Conservation (phyloP, 1,140 invertebrate species). For the Brachionus angularis region DNA sequence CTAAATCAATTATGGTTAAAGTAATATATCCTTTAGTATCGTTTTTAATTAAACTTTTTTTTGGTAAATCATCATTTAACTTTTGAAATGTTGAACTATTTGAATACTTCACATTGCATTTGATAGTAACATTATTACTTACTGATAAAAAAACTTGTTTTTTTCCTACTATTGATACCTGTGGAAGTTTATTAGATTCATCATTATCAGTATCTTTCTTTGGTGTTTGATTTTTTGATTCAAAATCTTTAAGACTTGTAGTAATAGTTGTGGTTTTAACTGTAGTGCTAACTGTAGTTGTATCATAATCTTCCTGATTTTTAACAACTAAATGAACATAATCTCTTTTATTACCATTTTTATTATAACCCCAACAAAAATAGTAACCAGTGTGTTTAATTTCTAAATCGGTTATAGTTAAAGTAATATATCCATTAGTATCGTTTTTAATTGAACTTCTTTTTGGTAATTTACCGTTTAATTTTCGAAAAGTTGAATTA, state of each 20-base stretch:
- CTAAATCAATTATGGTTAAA: not conserved
- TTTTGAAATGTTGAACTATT: not conserved
- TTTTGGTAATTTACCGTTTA: not conserved
- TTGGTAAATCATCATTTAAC: not conserved
- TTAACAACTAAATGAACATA: not conserved
- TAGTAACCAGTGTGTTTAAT: slow-evolving; percentile 1
- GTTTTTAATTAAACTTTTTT: not conserved
- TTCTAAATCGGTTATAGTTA: not conserved
- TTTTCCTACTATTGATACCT: too few species aligned
- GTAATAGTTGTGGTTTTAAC: too few species aligned
- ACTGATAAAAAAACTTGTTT: too few species aligned
- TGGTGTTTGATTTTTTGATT: too few species aligned
- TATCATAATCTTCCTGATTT: too few species aligned
- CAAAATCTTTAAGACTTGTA: too few species aligned
- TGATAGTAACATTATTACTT: too few species aligned
- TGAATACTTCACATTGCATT: not conserved
- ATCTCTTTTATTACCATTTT: not conserved
- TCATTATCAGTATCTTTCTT: too few species aligned
- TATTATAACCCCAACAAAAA: not conserved
- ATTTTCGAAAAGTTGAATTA: not conserved
- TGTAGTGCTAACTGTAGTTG: too few species aligned
- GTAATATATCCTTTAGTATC: not conserved
- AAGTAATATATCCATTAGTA: not conserved
- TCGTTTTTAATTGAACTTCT: not conserved
- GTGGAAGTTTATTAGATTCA: too few species aligned